phyloP scores from a whole-genome alignment of 2,113 vertebrate genomes.

The Cyprichromis sp. region DNA sequence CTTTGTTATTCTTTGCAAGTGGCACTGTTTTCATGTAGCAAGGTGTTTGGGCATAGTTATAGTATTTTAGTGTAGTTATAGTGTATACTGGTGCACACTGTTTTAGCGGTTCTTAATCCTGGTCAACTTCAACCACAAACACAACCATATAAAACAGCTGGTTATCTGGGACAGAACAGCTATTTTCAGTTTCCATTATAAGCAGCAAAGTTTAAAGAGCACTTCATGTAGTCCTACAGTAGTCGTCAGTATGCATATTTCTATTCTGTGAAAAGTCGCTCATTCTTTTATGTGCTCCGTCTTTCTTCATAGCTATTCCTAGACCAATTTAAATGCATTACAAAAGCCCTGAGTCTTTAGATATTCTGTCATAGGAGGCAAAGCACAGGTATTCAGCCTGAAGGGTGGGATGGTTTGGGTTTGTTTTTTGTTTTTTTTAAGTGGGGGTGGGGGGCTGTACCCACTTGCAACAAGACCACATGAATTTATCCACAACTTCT shows the following conservation, averaged over 20 bases:
- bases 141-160: not conserved
- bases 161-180: not conserved
- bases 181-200: not conserved
- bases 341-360: not conserved
- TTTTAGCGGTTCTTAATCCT: not conserved
- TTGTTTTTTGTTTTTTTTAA: not conserved
- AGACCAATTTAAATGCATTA: not conserved
- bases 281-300: not conserved
- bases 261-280: not conserved
- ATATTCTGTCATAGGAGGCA: not conserved
- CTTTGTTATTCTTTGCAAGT: not conserved
- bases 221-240: not conserved
- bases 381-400: not conserved
- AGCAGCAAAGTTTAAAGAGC: not conserved
- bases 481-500: not conserved
- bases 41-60: not conserved
- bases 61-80: not conserved
- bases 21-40: not conserved
- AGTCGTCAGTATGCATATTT: not conserved
- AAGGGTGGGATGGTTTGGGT: not conserved
- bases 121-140: not conserved
- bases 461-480: not conserved
- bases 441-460: not conserved
- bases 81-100: not conserved
- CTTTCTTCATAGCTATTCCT: not conserved